Evolutionary conservation across 2,888 invertebrate genomes (phyloP).

Genomic region (Zygothrica quintamaculata): DNA sequence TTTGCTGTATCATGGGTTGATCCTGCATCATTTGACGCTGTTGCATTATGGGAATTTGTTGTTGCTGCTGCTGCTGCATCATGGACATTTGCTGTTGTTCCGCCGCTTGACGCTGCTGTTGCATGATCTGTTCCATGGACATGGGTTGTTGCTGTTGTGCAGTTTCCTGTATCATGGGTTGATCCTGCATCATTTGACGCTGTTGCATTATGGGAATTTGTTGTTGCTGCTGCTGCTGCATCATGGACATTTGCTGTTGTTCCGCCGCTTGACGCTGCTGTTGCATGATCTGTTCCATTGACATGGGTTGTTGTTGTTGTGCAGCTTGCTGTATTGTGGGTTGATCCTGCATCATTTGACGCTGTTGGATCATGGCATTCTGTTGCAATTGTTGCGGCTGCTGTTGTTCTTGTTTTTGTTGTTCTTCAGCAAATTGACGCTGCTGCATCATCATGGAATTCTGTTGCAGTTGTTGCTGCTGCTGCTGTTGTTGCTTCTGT

Average conservation of each 20-base stretch:
- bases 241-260: constrained; percentile 13
- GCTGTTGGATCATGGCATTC: constrained; percentile 1
- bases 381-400: constrained; percentile 1
- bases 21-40: no score
- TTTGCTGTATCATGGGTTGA: no score
- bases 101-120: constrained; percentile 36
- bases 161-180: no score
- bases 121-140: no score
- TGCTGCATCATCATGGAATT: constrained; percentile 10
- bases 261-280: constrained; percentile 38
- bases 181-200: no score
- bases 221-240: no score
- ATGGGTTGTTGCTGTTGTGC: constrained; percentile 27
- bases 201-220: constrained; percentile 8
- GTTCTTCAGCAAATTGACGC: no score
- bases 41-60: constrained; percentile 12
- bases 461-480: constrained; percentile 14
- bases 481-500: constrained; percentile 14
- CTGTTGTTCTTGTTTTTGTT: not conserved
- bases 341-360: not conserved
- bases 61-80: no score
- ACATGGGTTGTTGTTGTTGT: constrained; percentile 13
- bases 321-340: constrained; percentile 1
- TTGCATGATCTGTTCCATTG: no score
- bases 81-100: constrained; percentile 18